A percentile compares a stretch with the other conserved stretches of the same genome.
phyloP scores from a whole-genome alignment of 1,140 invertebrate genomes.

The Caerostris darwini region DNA sequence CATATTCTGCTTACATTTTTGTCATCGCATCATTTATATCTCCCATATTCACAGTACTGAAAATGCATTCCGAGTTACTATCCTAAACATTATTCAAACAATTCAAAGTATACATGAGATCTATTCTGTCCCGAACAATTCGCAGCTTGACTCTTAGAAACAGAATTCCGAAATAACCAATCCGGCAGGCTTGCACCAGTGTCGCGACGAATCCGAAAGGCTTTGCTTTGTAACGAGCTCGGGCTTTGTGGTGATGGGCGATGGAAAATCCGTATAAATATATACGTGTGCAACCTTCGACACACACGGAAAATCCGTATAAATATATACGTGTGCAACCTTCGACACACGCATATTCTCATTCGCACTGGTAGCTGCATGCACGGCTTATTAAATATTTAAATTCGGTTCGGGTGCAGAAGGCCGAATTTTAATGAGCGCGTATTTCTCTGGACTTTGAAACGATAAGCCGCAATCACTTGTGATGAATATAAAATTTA shows the following conservation, averaged over 20 bases:
- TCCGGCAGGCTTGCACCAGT: neutral
- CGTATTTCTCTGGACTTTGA: conserved; percentile 66
- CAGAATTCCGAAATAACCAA: neutral
- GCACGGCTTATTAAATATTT: conserved; percentile 72
- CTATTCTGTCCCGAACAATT: neutral
- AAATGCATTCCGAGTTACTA: too few relatives aligned
- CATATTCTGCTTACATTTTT: too few relatives aligned
- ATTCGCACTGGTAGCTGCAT: conserved; percentile 28
- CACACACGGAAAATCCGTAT: conserved; percentile 67
- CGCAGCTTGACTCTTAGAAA: neutral
- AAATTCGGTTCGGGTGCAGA: conserved; percentile 45
- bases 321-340: conserved; percentile 23
- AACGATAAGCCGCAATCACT: conserved; percentile 74
- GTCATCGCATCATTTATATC: too few relatives aligned
- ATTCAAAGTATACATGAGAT: too few relatives aligned
- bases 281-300: neutral
- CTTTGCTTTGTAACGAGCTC: conserved; percentile 70
- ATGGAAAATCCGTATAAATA: conserved; percentile 73
- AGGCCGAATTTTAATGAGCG: conserved; percentile 65
- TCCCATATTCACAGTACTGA: too few relatives aligned
- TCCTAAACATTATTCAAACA: too few relatives aligned
- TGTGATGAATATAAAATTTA: conserved; percentile 75
- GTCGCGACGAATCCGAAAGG: neutral
- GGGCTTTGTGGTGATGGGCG: conserved; percentile 75
- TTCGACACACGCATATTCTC: neutral